Conservation (phyloP, 2,888 invertebrate species). For the Danaus chrysippus region DNA sequence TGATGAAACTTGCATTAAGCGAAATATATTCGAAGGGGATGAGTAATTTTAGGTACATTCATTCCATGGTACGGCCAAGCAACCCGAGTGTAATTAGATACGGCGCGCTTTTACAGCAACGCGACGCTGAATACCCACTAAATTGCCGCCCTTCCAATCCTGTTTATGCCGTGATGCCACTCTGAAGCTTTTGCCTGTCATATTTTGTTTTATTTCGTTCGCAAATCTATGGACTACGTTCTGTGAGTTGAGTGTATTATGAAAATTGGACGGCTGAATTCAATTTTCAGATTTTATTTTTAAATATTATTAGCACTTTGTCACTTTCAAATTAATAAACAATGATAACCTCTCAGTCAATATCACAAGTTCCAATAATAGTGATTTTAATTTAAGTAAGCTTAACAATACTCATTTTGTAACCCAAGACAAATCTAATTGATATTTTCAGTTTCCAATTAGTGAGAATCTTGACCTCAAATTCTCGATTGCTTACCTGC, state of each 20-base stretch:
- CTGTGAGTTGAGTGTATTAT: neutral
- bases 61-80: conserved; percentile 49
- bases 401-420: conserved; percentile 1
- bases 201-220: conserved; percentile 38
- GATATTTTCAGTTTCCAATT: conserved; percentile 27
- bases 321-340: too few species aligned
- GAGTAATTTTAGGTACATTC: conserved; percentile 45
- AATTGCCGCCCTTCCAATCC: conserved; percentile 76
- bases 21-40: conserved; percentile 23
- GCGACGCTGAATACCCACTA: conserved; percentile 72
- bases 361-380: too few species aligned
- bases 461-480: conserved; percentile 27
- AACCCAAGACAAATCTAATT: conserved; percentile 13
- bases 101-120: conserved; percentile 75
- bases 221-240: conserved; percentile 10
- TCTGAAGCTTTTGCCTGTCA: conserved; percentile 51
- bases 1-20: too few species aligned
- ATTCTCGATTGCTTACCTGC: conserved; percentile 27
- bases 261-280: neutral
- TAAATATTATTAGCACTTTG: too few species aligned
- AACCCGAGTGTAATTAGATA: conserved; percentile 75
- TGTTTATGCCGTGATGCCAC: conserved; percentile 65
- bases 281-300: too few species aligned
- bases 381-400: too few species aligned
- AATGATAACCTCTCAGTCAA: too few species aligned